Evolutionary conservation across 2,888 invertebrate species (phyloP).

Genomic region (Catocala fraxini): DNA sequence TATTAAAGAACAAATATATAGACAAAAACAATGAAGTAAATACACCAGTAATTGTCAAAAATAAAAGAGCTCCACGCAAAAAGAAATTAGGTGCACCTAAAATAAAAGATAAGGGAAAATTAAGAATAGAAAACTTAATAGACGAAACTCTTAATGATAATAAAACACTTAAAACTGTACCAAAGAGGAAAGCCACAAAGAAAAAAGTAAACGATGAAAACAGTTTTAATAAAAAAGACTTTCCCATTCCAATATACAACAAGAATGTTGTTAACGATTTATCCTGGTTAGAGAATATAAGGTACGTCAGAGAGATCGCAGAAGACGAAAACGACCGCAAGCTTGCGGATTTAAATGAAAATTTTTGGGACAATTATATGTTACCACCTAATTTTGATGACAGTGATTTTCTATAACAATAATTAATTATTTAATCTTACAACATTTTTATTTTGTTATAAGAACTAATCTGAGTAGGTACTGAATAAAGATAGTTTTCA

Average conservation of each 20-base stretch:
- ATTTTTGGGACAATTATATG: conserved; percentile 68
- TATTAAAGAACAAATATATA: not conserved
- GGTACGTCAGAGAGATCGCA: conserved; percentile 66
- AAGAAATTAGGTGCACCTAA: conserved; percentile 23
- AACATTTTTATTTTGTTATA: no score
- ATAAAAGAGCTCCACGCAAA: conserved; percentile 36
- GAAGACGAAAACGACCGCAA: conserved; percentile 60
- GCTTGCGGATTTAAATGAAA: conserved; percentile 46
- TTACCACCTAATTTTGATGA: conserved; percentile 64
- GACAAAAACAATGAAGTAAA: conserved; percentile 5
- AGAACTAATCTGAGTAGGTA: no score
- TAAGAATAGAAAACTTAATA: not conserved
- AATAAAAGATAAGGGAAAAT: conserved; percentile 1
- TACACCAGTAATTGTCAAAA: conserved; percentile 11
- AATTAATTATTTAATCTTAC: no score
- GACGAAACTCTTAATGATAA: not conserved
- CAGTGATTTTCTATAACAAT: conserved; percentile 53
- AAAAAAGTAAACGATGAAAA: not conserved
- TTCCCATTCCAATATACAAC: conserved; percentile 33
- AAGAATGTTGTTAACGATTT: conserved; percentile 53
- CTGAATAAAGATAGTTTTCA: no score
- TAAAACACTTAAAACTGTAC: conserved; percentile 1
- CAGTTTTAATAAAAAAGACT: not conserved
- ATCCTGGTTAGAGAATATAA: conserved; percentile 74
- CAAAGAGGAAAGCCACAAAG: not conserved